A percentile compares a stretch with the other conserved stretches of the same genome.
Evolutionary conservation across 2,888 invertebrate species (phyloP).

Genomic region (Orthosia gracilis): DNA sequence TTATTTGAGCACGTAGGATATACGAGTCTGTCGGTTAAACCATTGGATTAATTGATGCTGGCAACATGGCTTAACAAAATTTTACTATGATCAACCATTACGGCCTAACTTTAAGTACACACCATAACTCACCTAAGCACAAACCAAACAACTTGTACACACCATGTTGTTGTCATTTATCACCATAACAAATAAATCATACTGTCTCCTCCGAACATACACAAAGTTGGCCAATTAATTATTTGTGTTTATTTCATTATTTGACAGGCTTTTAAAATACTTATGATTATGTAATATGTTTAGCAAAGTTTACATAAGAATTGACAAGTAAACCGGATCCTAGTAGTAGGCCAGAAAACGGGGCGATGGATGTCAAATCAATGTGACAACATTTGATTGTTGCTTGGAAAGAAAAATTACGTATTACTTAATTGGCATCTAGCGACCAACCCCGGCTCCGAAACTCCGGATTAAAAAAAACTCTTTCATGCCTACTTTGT

Average conservation of each 20-base stretch:
- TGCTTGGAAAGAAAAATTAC: not conserved
- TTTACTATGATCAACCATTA: not conserved
- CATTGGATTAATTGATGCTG: conserved; percentile 3
- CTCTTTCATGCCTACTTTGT: too few species aligned
- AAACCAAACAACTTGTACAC: conserved; percentile 16
- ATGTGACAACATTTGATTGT: conserved; percentile 19
- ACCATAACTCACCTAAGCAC: conserved; percentile 19
- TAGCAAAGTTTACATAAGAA: conserved; percentile 42
- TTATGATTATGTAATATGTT: conserved; percentile 41
- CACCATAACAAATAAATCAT: conserved; percentile 50
- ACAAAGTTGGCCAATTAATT: conserved; percentile 50
- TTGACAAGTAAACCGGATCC: conserved; percentile 28
- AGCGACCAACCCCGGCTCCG: too few species aligned
- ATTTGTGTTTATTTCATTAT: conserved; percentile 47
- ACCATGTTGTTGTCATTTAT: conserved; percentile 42
- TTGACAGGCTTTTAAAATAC: conserved; percentile 51
- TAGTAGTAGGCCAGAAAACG: not conserved
- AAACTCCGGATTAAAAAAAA: too few species aligned
- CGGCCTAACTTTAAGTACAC: not conserved
- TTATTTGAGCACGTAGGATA: not conserved
- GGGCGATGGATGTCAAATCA: not conserved
- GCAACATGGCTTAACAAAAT: not conserved
- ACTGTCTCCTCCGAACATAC: not conserved
- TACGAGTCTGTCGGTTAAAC: not conserved
- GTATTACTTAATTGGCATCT: too few species aligned